Base-by-base conservation (phyloP, 2,113 vertebrate genomes). In the Vulpes ferrilata region DNA sequence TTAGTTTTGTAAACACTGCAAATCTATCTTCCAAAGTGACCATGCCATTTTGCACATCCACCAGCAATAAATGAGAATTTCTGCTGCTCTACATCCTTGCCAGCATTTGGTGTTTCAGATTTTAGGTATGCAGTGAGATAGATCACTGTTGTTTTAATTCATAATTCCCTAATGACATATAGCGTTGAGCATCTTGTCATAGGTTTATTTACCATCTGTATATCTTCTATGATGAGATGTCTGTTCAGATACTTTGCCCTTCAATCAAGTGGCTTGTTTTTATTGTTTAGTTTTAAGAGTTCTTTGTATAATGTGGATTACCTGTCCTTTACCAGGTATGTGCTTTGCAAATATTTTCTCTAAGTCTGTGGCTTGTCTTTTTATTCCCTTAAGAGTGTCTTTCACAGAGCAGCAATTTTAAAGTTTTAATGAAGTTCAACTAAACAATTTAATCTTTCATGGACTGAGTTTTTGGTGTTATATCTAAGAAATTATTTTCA, bases 401-500 rank as follows among this genome's bases (percentile, higher is more conserved):
- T 83, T 92, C 35, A 83, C 55, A 83, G 67, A 82, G 12, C 79
- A 83, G 17, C 48, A 57, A 12, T 67, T 73, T 81, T 48, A 38
- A 71, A 74, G 57, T 87, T 55, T 93, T 73, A 79, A 93, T 94
- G 57, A 80, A 84, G 55, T 73, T n/a, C 11, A 55, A 73, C 4
- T 73, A 73, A 80, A 9, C 27, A 22, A 9, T 74, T 90, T 76
- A 88, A 82, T 69, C 35, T 48, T 67, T n/a, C 10, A n/a, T 43
- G 5, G 62, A 60, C 89, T 43, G 67, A 30, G 69, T 20, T 83
- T 85, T 71, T 22, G 4, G 27, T 55, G 12, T 64, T 53, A 9
- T 64, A 85, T 85, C 32, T 90, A 86, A 73, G 9, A 86, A 90
- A 90, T 93, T 20, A 80, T 55, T 71, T 74, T 65, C 73, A 90